Conservation (phyloP, 2,113 vertebrate genomes). For the Nematolebias whitei region DNA sequence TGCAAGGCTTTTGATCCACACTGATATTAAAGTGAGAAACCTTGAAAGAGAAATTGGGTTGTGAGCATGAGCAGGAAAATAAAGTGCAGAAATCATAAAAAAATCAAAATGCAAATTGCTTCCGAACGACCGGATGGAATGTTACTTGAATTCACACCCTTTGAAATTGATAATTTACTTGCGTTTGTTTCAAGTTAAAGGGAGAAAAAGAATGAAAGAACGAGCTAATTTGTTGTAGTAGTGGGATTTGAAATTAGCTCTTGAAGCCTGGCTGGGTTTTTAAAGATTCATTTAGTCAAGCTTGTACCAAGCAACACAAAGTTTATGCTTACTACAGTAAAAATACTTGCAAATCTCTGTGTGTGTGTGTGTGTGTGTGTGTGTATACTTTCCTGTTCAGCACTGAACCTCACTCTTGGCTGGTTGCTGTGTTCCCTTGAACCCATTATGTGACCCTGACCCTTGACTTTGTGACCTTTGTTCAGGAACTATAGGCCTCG, state of each 20-base stretch:
- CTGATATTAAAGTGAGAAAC: constrained; percentile 72
- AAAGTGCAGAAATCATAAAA: constrained; percentile 69
- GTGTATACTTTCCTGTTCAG: constrained; percentile 15
- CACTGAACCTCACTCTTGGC: constrained; percentile 21
- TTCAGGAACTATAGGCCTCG: constrained; percentile 12
- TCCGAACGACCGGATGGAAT: constrained; percentile 44
- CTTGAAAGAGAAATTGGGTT: constrained; percentile 40
- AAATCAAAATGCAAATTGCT: constrained; percentile 76
- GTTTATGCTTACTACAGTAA: constrained; percentile 38
- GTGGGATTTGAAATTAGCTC: constrained; percentile 55
- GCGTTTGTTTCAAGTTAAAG: constrained; percentile 69
- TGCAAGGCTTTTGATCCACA: constrained; percentile 77
- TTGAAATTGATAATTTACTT: constrained; percentile 72
- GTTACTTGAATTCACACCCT: constrained; percentile 60
- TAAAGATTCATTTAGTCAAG: constrained; percentile 65
- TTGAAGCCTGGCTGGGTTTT: constrained; percentile 65
- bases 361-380: constrained; percentile 3
- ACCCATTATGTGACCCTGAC: constrained; percentile 33
- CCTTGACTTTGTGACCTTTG: constrained; percentile 34
- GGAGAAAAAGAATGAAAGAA: constrained; percentile 46
- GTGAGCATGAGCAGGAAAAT: constrained; percentile 14
- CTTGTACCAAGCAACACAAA: constrained; percentile 44
- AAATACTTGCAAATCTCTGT: constrained; percentile 19
- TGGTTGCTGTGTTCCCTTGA: constrained; percentile 46
- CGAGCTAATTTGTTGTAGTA: constrained; percentile 53